phyloP scores from a whole-genome alignment of 2,888 invertebrate genomes.

The Nymphalis polychloros region DNA sequence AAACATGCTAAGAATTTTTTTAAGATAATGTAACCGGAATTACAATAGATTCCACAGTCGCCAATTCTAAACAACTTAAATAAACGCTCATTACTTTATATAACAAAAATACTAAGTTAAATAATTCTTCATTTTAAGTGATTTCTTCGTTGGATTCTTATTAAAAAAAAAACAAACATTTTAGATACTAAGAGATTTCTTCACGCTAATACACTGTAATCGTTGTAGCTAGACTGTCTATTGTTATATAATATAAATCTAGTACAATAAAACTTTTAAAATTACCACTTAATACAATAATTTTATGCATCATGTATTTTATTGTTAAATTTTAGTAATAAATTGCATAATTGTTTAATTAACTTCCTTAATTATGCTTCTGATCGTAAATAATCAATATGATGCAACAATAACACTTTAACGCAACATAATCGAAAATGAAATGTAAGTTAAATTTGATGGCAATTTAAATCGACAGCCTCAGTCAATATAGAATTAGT shows the following conservation, averaged over 20 bases:
- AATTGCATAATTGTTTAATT: background rate
- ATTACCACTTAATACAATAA: background rate
- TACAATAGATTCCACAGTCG: too few relatives aligned
- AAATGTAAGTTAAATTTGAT: too few relatives aligned
- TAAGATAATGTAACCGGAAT: too few relatives aligned
- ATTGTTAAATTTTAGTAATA: background rate
- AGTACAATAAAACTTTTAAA: background rate
- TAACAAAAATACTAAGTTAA: too few relatives aligned
- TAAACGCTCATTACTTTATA: too few relatives aligned
- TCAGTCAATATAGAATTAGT: too few relatives aligned
- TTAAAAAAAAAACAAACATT: background rate
- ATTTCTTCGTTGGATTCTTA: background rate
- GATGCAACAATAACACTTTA: background rate
- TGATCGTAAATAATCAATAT: background rate
- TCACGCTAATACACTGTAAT: background rate
- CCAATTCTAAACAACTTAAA: too few relatives aligned
- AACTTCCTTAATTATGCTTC: conserved; percentile 1
- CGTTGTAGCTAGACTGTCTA: background rate
- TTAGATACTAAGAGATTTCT: background rate
- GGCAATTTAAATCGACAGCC: too few relatives aligned
- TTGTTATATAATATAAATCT: conserved; percentile 6
- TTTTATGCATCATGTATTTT: conserved; percentile 1
- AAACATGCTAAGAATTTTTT: too few relatives aligned
- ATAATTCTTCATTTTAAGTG: background rate
- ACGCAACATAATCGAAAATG: too few relatives aligned